Conservation (phyloP, 2,888 invertebrate species). For the Diploptera punctata region DNA sequence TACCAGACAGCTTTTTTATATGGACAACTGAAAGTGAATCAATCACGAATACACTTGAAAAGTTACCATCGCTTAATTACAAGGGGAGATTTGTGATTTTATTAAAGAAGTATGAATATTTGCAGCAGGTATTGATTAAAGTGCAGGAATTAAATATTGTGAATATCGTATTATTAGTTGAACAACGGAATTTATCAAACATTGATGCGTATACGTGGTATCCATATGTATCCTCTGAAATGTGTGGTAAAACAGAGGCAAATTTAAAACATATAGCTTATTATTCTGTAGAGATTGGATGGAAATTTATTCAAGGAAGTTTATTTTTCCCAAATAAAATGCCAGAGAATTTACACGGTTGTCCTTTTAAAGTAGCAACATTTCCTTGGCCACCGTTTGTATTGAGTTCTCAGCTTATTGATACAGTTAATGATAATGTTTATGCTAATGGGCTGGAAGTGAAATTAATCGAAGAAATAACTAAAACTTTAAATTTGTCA, state of each 20-base stretch:
- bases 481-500: neutral
- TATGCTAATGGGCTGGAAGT: neutral
- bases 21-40: no score
- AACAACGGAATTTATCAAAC: neutral
- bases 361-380: neutral
- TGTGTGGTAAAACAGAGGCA: neutral
- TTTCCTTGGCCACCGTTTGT: slow-evolving; percentile 8
- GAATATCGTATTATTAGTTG: no score
- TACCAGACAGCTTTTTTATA: no score
- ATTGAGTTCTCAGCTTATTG: neutral
- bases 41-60: no score
- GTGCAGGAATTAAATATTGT: no score
- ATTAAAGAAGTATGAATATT: no score
- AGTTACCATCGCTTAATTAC: no score
- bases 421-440: no score
- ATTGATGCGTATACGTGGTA: neutral
- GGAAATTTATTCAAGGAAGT: neutral
- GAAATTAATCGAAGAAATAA: neutral
- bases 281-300: neutral
- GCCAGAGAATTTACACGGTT: neutral
- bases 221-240: neutral
- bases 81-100: no score
- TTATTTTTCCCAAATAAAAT: neutral
- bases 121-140: no score
- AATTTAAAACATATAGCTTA: neutral